Percentiles rank a stretch among this genome's conserved stretches.
phyloP scores from a whole-genome alignment of 2,113 vertebrate species.

The Neoarius graeffei region DNA sequence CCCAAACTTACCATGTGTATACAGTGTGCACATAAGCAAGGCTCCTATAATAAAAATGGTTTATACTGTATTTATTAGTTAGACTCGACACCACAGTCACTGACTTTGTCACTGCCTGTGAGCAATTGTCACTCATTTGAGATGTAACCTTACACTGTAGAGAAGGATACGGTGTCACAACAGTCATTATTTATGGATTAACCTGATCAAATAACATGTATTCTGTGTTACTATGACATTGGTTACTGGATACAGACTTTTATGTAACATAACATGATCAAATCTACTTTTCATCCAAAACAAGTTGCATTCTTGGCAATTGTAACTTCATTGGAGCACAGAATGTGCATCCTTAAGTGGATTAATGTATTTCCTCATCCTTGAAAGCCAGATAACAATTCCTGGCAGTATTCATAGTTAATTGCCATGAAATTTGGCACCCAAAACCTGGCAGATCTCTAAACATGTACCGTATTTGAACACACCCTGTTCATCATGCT shows the following conservation, averaged over 20 bases:
- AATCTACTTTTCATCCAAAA: background rate
- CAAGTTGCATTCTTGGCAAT: background rate
- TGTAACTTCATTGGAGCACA: background rate
- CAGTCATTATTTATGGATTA: slow-evolving; percentile 64
- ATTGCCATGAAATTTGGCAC: slow-evolving; percentile 42
- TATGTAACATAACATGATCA: background rate
- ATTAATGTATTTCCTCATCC: background rate
- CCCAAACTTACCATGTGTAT: background rate
- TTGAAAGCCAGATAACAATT: background rate
- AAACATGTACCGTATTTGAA: background rate
- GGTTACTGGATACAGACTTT: background rate
- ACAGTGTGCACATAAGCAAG: background rate
- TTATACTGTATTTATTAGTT: background rate
- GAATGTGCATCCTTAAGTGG: background rate
- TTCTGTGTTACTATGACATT: background rate
- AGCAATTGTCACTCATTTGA: slow-evolving; percentile 32
- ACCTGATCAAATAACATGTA: slow-evolving; percentile 48
- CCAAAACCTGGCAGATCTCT: slow-evolving; percentile 19
- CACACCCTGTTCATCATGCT: slow-evolving; percentile 19
- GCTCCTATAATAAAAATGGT: background rate
- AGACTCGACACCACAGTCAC: background rate
- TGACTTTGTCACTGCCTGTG: background rate
- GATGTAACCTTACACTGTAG: slow-evolving; percentile 53
- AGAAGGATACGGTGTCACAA: slow-evolving; percentile 52
- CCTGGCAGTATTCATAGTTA: slow-evolving; percentile 22